Conservation (phyloP, 2,113 vertebrate species). For the Varanus komodoensis region DNA sequence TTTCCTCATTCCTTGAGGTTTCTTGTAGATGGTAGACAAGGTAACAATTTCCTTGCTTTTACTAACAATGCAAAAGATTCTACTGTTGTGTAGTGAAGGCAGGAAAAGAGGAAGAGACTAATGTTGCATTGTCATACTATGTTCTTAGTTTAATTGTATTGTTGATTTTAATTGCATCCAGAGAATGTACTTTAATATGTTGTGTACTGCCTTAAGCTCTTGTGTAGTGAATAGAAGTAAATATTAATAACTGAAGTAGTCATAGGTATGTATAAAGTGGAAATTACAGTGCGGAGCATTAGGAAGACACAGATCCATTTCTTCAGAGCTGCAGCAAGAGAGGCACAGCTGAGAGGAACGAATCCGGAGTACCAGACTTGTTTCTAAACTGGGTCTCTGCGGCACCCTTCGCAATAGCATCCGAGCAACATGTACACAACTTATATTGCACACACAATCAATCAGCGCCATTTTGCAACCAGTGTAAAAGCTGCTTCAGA, state of each 20-base stretch:
- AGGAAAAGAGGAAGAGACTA: neutral
- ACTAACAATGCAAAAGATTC: neutral
- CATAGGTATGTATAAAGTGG: neutral
- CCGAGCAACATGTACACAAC: no score
- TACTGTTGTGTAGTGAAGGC: neutral
- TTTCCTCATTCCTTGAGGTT: neutral
- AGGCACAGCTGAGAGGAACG: neutral
- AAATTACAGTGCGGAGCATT: neutral
- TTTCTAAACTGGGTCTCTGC: neutral
- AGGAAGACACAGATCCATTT: neutral
- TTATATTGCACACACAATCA: neutral
- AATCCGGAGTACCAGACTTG: neutral
- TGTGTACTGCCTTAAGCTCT: no score
- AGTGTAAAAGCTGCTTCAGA: neutral
- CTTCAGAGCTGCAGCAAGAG: neutral
- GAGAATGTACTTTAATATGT: no score
- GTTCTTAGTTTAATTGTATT: no score
- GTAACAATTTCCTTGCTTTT: neutral
- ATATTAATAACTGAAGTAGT: no score
- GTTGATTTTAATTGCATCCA: no score
- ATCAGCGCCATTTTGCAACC: neutral
- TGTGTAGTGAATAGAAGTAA: no score
- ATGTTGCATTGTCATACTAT: neutral
- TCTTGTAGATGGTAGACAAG: neutral
- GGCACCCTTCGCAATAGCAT: neutral